Evolutionary conservation across 1,140 invertebrate genomes (phyloP), one percentile per base, ranked within the genome.

Genomic region (Bradynema listronoti): DNA sequence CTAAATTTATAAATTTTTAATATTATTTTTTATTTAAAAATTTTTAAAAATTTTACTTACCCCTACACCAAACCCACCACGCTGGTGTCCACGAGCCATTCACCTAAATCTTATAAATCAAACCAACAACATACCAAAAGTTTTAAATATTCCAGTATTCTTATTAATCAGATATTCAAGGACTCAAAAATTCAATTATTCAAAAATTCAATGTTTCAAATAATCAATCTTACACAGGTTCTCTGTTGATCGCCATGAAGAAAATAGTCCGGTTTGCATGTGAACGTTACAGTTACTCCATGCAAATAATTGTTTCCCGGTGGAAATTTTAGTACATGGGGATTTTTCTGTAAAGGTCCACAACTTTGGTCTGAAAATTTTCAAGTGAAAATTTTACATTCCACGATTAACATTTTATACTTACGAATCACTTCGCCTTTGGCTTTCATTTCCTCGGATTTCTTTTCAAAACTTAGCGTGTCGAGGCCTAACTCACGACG

Each of bases 271-370:
- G 66, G 66, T 39, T 66, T 61, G 36, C 64, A 66, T n/a, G 60
- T 61, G 56, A 66, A 69, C n/a, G 67, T 68, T 39, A 68, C 67
- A 34, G 67, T 70, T 16, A 70, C 67, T 24, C 66, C 66, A 50
- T 68, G 57, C 7, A 68, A 29, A 49, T 68, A 68, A 39, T 70
- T 68, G 43, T 67, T 67, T 4, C 65, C 66, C 7, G 58, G 54
- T 7, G 66, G 66, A 30, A 49, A 69, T 46, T 68, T 68, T 3
- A 68, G 27, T n/a, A 69, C 66, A 5, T 66, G 66, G 19, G 11
- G 34, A 47, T 65, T 66, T 49, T 68, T 68, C 22, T 65, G 32
- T 27, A 68, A 56, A n/a, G 66, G 66, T 4, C 66, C 66, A 41
- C 66, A 68, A n/a, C 61, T 66, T 11, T 33, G 33, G 14, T 39